phyloP scores from a whole-genome alignment of 2,797 vertebrate genomes.

The Mastacembelus armatus region DNA sequence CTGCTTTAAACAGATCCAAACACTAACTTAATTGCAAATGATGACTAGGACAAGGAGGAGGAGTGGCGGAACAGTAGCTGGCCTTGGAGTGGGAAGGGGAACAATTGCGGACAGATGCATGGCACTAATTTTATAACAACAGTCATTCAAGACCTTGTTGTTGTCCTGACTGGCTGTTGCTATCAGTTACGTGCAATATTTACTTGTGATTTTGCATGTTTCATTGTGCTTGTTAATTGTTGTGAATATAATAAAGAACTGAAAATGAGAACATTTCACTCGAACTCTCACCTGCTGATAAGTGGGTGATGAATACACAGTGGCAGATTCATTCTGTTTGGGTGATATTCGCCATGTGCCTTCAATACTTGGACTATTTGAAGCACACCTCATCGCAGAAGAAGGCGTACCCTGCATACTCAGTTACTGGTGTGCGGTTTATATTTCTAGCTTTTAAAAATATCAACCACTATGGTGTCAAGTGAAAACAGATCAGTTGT shows the following conservation, averaged over 20 bases:
- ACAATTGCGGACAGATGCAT: conserved; percentile 45
- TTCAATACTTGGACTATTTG: conserved; percentile 60
- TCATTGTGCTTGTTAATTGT: conserved; percentile 27
- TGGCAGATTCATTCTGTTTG: conserved; percentile 53
- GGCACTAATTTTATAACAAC: conserved; percentile 66
- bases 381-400: conserved; percentile 64
- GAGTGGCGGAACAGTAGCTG: conserved; percentile 61
- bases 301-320: conserved; percentile 66
- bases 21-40: conserved; percentile 81
- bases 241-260: conserved; percentile 50
- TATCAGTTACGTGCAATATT: conserved; percentile 46
- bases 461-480: conserved; percentile 30
- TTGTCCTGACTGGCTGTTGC: conserved; percentile 49
- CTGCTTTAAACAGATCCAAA: conserved; percentile 76
- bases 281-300: conserved; percentile 57
- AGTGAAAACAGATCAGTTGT: conserved; percentile 41
- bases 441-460: conserved; percentile 52
- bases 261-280: conserved; percentile 55
- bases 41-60: conserved; percentile 74
- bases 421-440: conserved; percentile 24
- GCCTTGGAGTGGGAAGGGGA: conserved; percentile 82
- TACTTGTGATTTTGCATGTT: conserved; percentile 55
- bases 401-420: conserved; percentile 40
- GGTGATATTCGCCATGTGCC: conserved; percentile 51
- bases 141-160: conserved; percentile 53